Conservation (phyloP, 2,797 vertebrate species). For the Coreius guichenoti region DNA sequence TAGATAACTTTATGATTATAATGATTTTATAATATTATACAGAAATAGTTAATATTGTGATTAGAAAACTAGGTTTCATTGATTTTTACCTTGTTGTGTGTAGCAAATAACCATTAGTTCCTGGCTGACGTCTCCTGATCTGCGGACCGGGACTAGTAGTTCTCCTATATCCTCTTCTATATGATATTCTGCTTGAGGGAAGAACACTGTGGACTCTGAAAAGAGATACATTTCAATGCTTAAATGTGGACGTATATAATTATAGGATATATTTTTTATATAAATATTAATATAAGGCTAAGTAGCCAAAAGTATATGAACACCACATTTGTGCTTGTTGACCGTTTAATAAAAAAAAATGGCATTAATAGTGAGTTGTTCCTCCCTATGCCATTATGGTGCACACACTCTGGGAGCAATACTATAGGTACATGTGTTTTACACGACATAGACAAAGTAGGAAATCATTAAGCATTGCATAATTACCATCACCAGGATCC, state of each 20-base stretch:
- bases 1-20: background rate
- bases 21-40: background rate
- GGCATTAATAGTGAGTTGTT: background rate
- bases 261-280: background rate
- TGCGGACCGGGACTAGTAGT: conserved; percentile 81
- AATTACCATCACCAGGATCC: conserved; percentile 86
- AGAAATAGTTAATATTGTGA: background rate
- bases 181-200: conserved; percentile 84
- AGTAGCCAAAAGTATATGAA: background rate
- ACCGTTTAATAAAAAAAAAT: background rate
- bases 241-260: background rate
- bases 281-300: background rate
- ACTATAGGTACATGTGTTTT: background rate
- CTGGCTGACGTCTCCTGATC: conserved; percentile 84
- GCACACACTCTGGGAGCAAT: background rate
- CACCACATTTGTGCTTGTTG: background rate
- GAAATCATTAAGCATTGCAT: background rate
- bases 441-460: background rate
- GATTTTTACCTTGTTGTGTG: conserved; percentile 82
- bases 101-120: conserved; percentile 87
- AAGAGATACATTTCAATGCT: conserved; percentile 7
- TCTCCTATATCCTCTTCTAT: conserved; percentile 86
- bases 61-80: background rate
- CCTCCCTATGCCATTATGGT: background rate
- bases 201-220: conserved; percentile 87